Base-by-base conservation (phyloP, 2,888 invertebrate genomes). In the Diaperis boleti region DNA sequence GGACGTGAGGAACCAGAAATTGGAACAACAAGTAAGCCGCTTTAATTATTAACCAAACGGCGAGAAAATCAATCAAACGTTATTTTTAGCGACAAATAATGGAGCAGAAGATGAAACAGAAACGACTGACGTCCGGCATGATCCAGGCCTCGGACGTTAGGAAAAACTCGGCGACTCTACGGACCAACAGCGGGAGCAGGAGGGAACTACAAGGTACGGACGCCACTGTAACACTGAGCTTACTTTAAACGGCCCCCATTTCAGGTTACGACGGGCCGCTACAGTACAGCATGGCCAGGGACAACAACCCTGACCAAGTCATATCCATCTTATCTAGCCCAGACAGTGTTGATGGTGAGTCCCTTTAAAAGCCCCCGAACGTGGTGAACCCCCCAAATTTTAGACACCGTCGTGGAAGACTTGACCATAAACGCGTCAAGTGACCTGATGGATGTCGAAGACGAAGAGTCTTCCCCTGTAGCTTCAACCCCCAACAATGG, bases 91-190 rank as follows among this genome's bases (percentile, higher is more conserved):
- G 93, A 68, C 94, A 94, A 82, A 78, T 94, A 70, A 89, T 94
- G 88, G 94, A 95, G 77, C 92, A 92, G 76, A 94, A 94, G 81
- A 92, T 94, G 87, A 89, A 91, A 72, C 92, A 93, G 76, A 94
- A 95, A 78, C 84, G 94, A 50, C 91, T 94, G 76, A 90, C 90
- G 62, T 88, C 91, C 47, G 92, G 94, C 22, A 91, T 94, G 90
- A 90, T 95, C 29, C 93, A 93, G 77, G 92, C 93, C 4, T 94
- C 94, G 59, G 94, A 94, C 82, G 83, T 91, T 64, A 87, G 91
- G 74, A 89, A 88, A 70, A 85, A 85, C 66, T 88, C 88, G 52
- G 87, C 87, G 6, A 88, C 87, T 76, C 39, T 63, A 29, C 87
- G 91, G 66, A 88, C 89, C 33, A 87, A 88, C 76, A 91, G 89